A percentile compares a stretch with the other conserved stretches of the same genome.
These are phyloP conservation scores for Macrostomum cliftonense DNA, from an alignment of 2,888 invertebrate genomes.

Conservation along the genomic window DNA sequence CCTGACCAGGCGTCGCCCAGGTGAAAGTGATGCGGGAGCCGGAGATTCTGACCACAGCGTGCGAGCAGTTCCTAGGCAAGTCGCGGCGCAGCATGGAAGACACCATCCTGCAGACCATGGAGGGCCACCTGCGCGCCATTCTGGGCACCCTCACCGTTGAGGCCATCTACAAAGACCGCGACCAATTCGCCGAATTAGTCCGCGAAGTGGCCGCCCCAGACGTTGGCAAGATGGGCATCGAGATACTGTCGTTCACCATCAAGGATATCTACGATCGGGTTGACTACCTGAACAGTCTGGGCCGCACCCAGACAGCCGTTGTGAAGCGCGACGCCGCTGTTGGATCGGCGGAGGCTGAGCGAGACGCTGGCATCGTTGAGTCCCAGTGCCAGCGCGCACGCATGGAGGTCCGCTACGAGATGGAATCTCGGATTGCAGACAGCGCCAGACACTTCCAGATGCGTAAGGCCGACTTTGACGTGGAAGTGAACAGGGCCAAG, in stretches of 20 bases:
- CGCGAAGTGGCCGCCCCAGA: constrained; percentile 92
- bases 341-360: constrained; percentile 68
- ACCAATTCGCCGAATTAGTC: constrained; percentile 87
- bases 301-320: constrained; percentile 44
- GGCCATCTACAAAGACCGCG: constrained; percentile 51
- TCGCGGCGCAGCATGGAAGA: constrained; percentile 66
- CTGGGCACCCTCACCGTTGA: constrained; percentile 82
- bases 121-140: constrained; percentile 85
- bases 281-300: constrained; percentile 58
- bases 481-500: constrained; percentile 43
- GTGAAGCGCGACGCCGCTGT: constrained; percentile 65
- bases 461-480: constrained; percentile 86
- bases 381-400: constrained; percentile 85
- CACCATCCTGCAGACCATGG: constrained; percentile 72
- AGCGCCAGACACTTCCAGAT: constrained; percentile 72
- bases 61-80: constrained; percentile 88
- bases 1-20: constrained; percentile 9
- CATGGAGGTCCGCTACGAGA: constrained; percentile 87
- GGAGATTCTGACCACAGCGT: constrained; percentile 75
- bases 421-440: constrained; percentile 87
- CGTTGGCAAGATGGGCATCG: constrained; percentile 95
- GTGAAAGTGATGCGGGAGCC: constrained; percentile 70
- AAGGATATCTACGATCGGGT: constrained; percentile 95
- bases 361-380: constrained; percentile 79
- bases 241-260: constrained; percentile 91